These are phyloP conservation scores for Toxostoma redivivum DNA, from an alignment of 2,113 vertebrate species.

Conservation along the genomic window DNA sequence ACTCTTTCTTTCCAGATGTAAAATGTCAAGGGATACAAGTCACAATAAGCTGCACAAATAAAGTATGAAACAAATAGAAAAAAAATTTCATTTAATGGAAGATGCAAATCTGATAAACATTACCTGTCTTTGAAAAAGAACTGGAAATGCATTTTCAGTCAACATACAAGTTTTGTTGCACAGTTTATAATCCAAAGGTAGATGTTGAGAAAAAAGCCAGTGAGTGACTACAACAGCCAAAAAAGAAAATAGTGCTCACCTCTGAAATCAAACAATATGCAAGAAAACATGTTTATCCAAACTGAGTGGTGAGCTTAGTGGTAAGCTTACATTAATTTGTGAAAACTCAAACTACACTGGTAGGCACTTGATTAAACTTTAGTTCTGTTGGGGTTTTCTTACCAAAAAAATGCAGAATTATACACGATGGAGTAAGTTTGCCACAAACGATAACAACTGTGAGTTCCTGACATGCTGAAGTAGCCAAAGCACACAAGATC, in stretches of 20 bases:
- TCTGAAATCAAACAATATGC: background rate
- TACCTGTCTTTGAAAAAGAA: background rate
- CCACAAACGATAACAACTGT: background rate
- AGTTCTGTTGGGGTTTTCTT: background rate
- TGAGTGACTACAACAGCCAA: background rate
- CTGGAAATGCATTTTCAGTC: background rate
- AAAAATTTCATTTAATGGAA: rapidly evolving
- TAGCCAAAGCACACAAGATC: background rate
- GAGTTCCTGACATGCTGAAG: background rate
- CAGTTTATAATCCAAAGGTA: background rate
- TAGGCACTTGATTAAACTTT: background rate
- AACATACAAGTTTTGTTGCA: background rate
- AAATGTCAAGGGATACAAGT: background rate
- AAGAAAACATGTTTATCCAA: background rate
- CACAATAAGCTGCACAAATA: background rate
- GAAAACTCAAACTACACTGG: background rate
- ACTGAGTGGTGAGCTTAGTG: background rate
- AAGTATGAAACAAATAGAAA: background rate
- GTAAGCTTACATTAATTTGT: background rate
- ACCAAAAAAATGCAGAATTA: background rate
- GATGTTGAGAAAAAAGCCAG: background rate
- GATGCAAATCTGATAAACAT: background rate
- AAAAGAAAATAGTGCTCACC: background rate
- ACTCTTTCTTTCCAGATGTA: background rate
- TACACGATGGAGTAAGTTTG: background rate